Evolutionary conservation across 1,140 invertebrate genomes (phyloP), one percentile per base, ranked within the genome.

Genomic region (Drosophila nigromelanica): DNA sequence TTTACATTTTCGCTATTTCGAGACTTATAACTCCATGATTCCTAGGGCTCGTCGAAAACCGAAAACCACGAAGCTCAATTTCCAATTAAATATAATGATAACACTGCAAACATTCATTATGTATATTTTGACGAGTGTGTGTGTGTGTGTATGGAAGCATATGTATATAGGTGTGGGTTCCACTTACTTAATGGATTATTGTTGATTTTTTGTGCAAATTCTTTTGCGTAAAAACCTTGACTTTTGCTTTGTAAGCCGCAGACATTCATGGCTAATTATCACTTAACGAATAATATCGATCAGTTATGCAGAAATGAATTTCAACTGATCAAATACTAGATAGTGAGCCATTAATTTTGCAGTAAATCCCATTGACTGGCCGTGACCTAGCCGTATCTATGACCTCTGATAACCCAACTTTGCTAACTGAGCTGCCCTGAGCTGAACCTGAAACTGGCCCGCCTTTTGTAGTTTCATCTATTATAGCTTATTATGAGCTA

Each of bases 71-170:
- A 27, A 56, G 5, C 12, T 75, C 40, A 48, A 61, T 68, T 64
- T 50, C 21, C 43, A 73, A 73, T 70, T 66, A 45, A 67, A 24
- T 42, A 74, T 59, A 30, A 58, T 72, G 62, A 73, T 76, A 70
- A 37, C 61, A 51, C 48, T 39, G 33, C 70, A 71, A 40, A 47
- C 75, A 82, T 71, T 82, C 79, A 78, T 82, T 76, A 51, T 51
- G 51, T 50, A 58, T 58, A 47, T 48, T 18, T 42, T 4, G 27
- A 5, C 7, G 37, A 10, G 2, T 51, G 11, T 42, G 21, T 45
- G 55, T 56, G 33, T 43, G 18, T 54, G n/a, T 39, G 15, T 54
- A 24, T 39, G 52, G n/a, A n/a, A n/a, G n/a, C n/a, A n/a, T n/a
- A n/a, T 47, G 3, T 21, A n/a, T 27, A 45, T 11, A 45, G 45